Evolutionary conservation across 2,797 vertebrate species (phyloP).

Genomic region (Pipistrellus nathusii): DNA sequence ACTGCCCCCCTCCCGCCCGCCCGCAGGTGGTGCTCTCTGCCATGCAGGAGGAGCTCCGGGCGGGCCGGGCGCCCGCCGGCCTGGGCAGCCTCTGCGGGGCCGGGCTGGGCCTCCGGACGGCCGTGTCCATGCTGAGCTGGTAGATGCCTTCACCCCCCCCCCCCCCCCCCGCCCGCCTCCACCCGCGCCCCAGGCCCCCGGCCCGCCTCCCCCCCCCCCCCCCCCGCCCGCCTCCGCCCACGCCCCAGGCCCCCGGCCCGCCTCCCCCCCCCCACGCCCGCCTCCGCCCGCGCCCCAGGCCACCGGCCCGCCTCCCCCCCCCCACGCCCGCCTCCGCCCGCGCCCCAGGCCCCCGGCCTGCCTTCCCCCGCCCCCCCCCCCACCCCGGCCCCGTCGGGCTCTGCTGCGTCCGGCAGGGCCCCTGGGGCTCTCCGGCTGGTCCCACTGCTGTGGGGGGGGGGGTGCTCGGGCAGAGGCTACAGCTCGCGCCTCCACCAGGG

Average conservation of each 20-base stretch:
- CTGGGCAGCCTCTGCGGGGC: constrained; percentile 74
- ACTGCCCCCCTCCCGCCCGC: background rate
- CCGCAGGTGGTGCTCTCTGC: constrained; percentile 88
- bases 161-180: background rate
- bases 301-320: too few relatives aligned
- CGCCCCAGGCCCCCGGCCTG: background rate
- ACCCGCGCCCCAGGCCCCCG: background rate
- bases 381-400: background rate
- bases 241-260: too few relatives aligned
- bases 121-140: constrained; percentile 59
- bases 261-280: background rate
- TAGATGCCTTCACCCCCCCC: background rate
- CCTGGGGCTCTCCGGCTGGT: background rate
- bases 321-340: too few relatives aligned
- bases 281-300: background rate
- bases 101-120: constrained; percentile 24
- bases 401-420: too few relatives aligned
- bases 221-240: background rate
- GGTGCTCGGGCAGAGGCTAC: too few relatives aligned
- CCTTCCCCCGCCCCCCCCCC: background rate
- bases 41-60: constrained; percentile 89
- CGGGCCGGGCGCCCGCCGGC: constrained; percentile 75
- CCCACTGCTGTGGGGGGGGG: background rate
- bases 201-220: too few relatives aligned
- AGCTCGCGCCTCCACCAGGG: background rate